Percentiles rank a stretch among this genome's conserved stretches.
These are phyloP conservation scores for Leistus spinibarbis DNA, from an alignment of 2,888 invertebrate species.

Conservation along the genomic window DNA sequence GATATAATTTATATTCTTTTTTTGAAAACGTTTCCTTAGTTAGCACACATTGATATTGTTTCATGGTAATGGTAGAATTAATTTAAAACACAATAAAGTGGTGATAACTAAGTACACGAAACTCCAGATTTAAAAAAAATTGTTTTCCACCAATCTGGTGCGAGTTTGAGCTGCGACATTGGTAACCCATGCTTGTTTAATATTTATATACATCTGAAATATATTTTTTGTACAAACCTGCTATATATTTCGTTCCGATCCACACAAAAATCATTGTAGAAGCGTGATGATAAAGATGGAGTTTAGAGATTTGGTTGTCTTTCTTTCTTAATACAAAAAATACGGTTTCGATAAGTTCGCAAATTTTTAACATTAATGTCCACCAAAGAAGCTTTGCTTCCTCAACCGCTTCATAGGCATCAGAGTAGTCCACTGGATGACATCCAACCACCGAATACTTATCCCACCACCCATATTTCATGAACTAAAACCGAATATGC, in stretches of 20 bases:
- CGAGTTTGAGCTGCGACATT: too few relatives aligned
- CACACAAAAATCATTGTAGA: constrained; percentile 66
- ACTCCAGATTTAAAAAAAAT: too few relatives aligned
- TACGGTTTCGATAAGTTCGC: constrained; percentile 72
- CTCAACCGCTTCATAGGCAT: constrained; percentile 64
- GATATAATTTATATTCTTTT: too few relatives aligned
- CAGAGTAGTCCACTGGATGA: constrained; percentile 73
- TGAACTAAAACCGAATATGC: neutral
- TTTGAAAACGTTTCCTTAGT: too few relatives aligned
- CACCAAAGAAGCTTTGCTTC: constrained; percentile 63
- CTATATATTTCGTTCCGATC: constrained; percentile 66
- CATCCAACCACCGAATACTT: constrained; percentile 62
- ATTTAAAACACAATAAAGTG: too few relatives aligned
- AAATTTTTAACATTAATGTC: constrained; percentile 66
- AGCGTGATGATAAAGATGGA: constrained; percentile 77
- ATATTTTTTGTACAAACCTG: too few relatives aligned
- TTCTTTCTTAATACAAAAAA: constrained; percentile 77
- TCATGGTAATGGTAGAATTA: too few relatives aligned
- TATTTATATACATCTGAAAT: too few relatives aligned
- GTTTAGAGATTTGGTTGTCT: constrained; percentile 70
- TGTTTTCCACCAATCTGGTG: too few relatives aligned
- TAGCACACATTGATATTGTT: too few relatives aligned
- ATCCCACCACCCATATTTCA: neutral
- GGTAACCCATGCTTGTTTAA: too few relatives aligned
- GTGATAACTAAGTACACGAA: too few relatives aligned